Evolutionary conservation across 2,797 vertebrate genomes (phyloP), one percentile per base, ranked within the genome.

Genomic region (Oryzias dopingdopingensis): DNA sequence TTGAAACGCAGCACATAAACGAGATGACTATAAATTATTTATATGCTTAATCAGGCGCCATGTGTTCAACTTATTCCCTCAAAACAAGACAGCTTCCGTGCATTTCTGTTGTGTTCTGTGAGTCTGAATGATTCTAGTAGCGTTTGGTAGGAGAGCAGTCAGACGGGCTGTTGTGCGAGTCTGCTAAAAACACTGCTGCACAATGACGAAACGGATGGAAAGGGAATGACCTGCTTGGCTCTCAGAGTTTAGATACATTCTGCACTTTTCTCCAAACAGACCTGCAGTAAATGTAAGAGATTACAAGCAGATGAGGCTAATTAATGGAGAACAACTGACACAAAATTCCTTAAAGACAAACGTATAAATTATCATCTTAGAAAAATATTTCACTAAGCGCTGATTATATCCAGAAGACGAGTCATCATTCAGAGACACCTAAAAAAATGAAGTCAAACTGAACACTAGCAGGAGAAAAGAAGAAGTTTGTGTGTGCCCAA

Each of bases 11-110:
- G 84, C 74, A 76, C 72, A 70, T 79, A 82, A 84, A 87, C 78
- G 79, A 84, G 80, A 86, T 15, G 13, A 49, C 82, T 74, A 84
- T 88, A 84, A 88, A 91, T 90, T 86, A 90, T 90, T 87, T 88
- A 83, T 86, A 79, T 73, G 84, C 76, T 71, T 85, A 87, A 89
- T 89, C 85, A 88, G 81, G 85, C 59, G 49, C 59, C 69, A 74
- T 75, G 68, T 60, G 77, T 70, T 79, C 51, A 66, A 72, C 62
- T 79, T 85, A 73, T 78, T 65, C 72, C 81, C 74, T 81, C 65
- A 74, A 82, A 22, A 88, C 68, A 82, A 86, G 89, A 86, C 74
- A 82, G 80, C 58, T 74, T 84, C 77, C 70, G 67, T 72, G 71
- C 65, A 68, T 59, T 79, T 71, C 55, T 41, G 47, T 62, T 63